Conservation (phyloP, 2,888 invertebrate genomes). For the Pyrocoelia pectoralis region DNA sequence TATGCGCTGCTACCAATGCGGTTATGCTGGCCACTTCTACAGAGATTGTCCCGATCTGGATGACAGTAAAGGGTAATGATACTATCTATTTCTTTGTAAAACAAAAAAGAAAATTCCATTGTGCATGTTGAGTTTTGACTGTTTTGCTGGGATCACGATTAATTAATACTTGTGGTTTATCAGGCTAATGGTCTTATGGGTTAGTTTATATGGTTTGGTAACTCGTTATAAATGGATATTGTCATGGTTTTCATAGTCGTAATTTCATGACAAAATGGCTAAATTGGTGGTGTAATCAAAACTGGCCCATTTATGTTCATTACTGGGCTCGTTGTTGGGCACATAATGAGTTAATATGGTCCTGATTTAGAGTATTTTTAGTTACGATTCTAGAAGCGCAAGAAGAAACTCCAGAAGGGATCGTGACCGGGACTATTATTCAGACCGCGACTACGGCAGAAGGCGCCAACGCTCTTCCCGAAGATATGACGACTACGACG, state of each 20-base stretch:
- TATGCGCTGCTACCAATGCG: slow-evolving; percentile 67
- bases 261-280: slow-evolving; percentile 46
- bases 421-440: slow-evolving; percentile 54
- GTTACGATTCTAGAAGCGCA: slow-evolving; percentile 51
- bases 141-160: slow-evolving; percentile 33
- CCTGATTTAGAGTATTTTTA: slow-evolving; percentile 54
- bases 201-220: slow-evolving; percentile 61
- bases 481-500: slow-evolving; percentile 51
- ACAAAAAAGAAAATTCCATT: neutral
- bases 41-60: slow-evolving; percentile 63
- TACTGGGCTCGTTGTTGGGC: slow-evolving; percentile 36
- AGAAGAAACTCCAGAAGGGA: slow-evolving; percentile 39
- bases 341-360: slow-evolving; percentile 38
- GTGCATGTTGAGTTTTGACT: slow-evolving; percentile 28
- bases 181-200: slow-evolving; percentile 60
- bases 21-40: slow-evolving; percentile 66
- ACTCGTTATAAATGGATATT: slow-evolving; percentile 57
- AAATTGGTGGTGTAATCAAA: slow-evolving; percentile 43
- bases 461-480: slow-evolving; percentile 50
- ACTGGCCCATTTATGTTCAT: slow-evolving; percentile 34
- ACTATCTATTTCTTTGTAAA: slow-evolving; percentile 38
- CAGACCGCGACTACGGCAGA: slow-evolving; percentile 52
- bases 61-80: slow-evolving; percentile 53
- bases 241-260: slow-evolving; percentile 50
- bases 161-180: slow-evolving; percentile 61